A percentile compares a stretch with the other conserved stretches of the same genome.
Evolutionary conservation across 2,797 vertebrate genomes (phyloP).

Genomic region (Pampus argenteus): DNA sequence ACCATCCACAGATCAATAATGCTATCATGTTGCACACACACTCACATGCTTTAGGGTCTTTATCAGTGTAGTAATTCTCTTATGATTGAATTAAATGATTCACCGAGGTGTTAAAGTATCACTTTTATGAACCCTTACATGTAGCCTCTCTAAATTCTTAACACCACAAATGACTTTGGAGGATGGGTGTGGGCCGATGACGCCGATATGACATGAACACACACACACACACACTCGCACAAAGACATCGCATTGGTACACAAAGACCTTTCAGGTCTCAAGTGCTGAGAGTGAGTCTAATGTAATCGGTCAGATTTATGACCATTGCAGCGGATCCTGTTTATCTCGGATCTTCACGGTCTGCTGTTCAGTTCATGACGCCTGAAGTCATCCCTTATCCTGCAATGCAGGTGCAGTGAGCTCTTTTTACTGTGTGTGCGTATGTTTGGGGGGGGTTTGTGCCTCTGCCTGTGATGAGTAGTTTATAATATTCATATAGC

Average conservation of each 20-base stretch:
- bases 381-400: slow-evolving; percentile 41
- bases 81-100: slow-evolving; percentile 26
- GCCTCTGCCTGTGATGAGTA: neutral
- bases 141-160: neutral
- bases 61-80: slow-evolving; percentile 6
- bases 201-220: neutral
- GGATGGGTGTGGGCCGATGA: neutral
- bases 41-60: neutral
- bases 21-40: slow-evolving; percentile 7
- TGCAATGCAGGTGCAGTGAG: slow-evolving; percentile 12
- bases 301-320: slow-evolving; percentile 45
- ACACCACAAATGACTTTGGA: neutral
- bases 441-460: neutral
- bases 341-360: slow-evolving; percentile 70
- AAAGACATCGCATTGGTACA: slow-evolving; percentile 12
- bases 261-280: slow-evolving; percentile 47
- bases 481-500: too few species aligned
- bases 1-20: slow-evolving; percentile 47
- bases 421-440: slow-evolving; percentile 3
- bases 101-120: slow-evolving; percentile 12
- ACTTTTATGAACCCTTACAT: neutral
- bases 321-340: slow-evolving; percentile 45
- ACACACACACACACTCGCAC: neutral
- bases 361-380: slow-evolving; percentile 55
- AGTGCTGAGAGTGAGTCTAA: slow-evolving; percentile 28